phyloP scores from a whole-genome alignment of 2,797 vertebrate species.

The Tinamus major region DNA sequence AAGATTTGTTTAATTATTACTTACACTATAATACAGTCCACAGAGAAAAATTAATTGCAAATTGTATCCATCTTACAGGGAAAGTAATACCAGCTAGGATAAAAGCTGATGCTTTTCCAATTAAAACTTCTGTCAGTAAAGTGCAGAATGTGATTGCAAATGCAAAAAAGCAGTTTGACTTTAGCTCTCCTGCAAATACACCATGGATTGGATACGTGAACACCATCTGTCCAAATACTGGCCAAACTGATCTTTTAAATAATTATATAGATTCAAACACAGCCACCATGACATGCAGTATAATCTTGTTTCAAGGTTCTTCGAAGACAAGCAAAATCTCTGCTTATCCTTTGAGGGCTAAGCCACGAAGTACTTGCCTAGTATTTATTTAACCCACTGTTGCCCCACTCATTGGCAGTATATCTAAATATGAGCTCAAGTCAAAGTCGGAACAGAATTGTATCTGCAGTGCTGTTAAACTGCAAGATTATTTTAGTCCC shows the following conservation, averaged over 20 bases:
- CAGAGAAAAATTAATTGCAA: constrained; percentile 67
- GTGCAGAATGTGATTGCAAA: constrained; percentile 61
- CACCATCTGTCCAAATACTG: constrained; percentile 64
- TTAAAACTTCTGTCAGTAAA: constrained; percentile 69
- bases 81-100: constrained; percentile 52
- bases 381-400: not conserved
- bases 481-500: not conserved
- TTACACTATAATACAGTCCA: constrained; percentile 33
- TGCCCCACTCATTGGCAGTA: not conserved
- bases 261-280: constrained; percentile 46
- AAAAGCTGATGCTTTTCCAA: constrained; percentile 67
- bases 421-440: not conserved
- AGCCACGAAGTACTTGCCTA: not conserved
- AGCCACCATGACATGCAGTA: not conserved
- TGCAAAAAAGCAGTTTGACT: constrained; percentile 64
- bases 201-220: constrained; percentile 34
- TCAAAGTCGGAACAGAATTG: not conserved
- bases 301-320: constrained; percentile 34
- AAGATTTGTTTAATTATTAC: constrained; percentile 67
- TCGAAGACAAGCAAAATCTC: constrained; percentile 33
- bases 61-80: constrained; percentile 57
- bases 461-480: not conserved
- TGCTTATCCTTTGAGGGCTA: not conserved
- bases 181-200: constrained; percentile 69
- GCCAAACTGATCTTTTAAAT: constrained; percentile 53